Percentiles rank a stretch among this genome's conserved stretches.
phyloP scores from a whole-genome alignment of 2,113 vertebrate genomes.

The Erythrocercus mccallii region DNA sequence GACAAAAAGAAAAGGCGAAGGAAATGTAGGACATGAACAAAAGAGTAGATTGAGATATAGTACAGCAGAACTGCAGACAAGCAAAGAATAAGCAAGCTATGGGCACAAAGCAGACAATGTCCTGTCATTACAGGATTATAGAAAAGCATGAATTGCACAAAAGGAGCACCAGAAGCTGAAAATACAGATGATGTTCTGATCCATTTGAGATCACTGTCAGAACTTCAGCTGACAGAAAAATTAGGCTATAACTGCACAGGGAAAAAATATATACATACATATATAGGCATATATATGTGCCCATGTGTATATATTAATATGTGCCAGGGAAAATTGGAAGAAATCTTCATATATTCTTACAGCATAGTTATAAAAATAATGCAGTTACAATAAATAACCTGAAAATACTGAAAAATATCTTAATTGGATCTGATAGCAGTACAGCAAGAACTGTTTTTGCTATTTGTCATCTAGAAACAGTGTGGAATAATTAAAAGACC shows the following conservation, averaged over 20 bases:
- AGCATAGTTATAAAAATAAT: not conserved
- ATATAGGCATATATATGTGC: not conserved
- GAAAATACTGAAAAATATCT: not conserved
- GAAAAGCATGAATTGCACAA: not conserved
- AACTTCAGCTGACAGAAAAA: not conserved
- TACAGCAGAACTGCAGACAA: not conserved
- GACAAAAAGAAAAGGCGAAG: not conserved
- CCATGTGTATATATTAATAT: no score
- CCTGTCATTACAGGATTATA: not conserved
- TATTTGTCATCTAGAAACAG: not conserved
- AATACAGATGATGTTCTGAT: not conserved
- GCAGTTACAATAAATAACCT: not conserved
- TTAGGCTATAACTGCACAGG: not conserved
- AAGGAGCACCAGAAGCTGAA: not conserved
- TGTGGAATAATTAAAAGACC: not conserved
- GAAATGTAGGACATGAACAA: not conserved
- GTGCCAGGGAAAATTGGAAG: not conserved
- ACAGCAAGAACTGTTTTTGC: not conserved
- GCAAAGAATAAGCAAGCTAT: not conserved
- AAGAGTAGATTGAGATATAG: not conserved
- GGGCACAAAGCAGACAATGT: not conserved
- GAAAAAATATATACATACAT: not conserved
- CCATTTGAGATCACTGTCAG: not conserved
- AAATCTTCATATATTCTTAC: not conserved
- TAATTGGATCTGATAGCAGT: not conserved